Evolutionary conservation across 2,113 vertebrate genomes (phyloP), one percentile per base, ranked within the genome.

Genomic region (Pedetes capensis): DNA sequence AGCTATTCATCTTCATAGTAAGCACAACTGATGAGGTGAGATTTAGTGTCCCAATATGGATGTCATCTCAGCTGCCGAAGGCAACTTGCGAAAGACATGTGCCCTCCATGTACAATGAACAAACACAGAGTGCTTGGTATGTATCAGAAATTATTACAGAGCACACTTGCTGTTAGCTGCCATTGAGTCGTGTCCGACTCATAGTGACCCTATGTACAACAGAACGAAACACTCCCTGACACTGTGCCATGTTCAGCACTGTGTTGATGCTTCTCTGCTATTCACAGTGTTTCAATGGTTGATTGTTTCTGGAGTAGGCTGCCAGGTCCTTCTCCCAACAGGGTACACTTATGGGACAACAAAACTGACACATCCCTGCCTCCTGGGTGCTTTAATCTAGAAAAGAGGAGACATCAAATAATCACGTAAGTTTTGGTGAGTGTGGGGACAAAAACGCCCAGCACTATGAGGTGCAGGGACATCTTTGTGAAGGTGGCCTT

Each of bases 1-100:
- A 94, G 85, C 82, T 83, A 89, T 75, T 94, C 91, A 95, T 95
- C 94, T 95, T 91, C 94, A 81, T 29, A 68, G 92, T 83, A 91
- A 95, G 82, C 85, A 89, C 64, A 64, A 55, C 32, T 37, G 87
- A 94, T 61, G 61, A 69, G 68, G 71, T 44, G 78, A 94, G 89
- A 94, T 47, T 55, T 37, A 55, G 25, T 51, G 72, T 69, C 66
- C 78, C 34, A 39, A 37, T n/a, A 59, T 44, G 63, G 59, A 75
- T 89, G 63, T 11, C 85, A 61, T 37, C 44, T 79, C 91, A 64
- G 69, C 81, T 32, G 17, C 47, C 59, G n/a, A 37, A 71, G 76
- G 87, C 55, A 25, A 80, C 68, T 81, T 69, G 61, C 42, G 89
- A 39, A 78, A 72, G 71, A 23, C 5, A 32, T 6, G 34, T 6